A percentile compares a stretch with the other conserved stretches of the same genome.
These are phyloP conservation scores for Macropus fuliginosus DNA, from an alignment of 2,797 vertebrate genomes.

Conservation along the genomic window DNA sequence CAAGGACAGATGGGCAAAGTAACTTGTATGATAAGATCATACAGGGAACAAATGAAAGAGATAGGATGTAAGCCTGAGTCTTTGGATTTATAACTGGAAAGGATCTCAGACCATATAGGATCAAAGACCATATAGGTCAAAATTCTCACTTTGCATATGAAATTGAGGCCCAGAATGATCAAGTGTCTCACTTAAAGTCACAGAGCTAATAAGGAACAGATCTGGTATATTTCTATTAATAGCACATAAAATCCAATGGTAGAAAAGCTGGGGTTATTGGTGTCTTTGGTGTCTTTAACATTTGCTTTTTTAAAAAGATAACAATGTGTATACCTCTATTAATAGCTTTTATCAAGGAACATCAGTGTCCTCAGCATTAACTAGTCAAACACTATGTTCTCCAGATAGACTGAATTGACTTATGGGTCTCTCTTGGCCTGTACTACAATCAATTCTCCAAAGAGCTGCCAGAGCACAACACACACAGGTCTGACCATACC, in stretches of 20 bases:
- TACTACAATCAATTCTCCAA: neutral
- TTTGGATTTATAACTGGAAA: neutral
- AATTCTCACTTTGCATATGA: neutral
- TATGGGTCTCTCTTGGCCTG: neutral
- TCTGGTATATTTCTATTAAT: slow-evolving; percentile 3
- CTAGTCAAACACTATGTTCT: slow-evolving; percentile 62
- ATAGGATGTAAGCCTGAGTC: neutral
- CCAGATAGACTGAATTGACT: slow-evolving; percentile 34
- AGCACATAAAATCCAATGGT: slow-evolving; percentile 39
- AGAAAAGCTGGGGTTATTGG: slow-evolving; percentile 1
- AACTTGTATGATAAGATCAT: neutral
- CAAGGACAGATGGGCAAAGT: neutral
- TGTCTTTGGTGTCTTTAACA: slow-evolving; percentile 52
- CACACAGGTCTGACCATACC: neutral
- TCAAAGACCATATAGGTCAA: neutral
- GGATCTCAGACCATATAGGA: neutral
- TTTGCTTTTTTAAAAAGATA: slow-evolving; percentile 64
- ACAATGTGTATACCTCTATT: slow-evolving; percentile 47
- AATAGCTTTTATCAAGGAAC: slow-evolving; percentile 23
- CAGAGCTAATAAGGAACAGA: neutral
- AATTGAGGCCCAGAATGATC: neutral
- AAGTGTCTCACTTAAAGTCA: neutral
- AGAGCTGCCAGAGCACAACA: neutral
- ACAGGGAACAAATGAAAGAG: neutral
- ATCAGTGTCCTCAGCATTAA: slow-evolving; percentile 64